Conservation (phyloP, 2,888 invertebrate genomes). For the Xanthorhoe spadicearia region DNA sequence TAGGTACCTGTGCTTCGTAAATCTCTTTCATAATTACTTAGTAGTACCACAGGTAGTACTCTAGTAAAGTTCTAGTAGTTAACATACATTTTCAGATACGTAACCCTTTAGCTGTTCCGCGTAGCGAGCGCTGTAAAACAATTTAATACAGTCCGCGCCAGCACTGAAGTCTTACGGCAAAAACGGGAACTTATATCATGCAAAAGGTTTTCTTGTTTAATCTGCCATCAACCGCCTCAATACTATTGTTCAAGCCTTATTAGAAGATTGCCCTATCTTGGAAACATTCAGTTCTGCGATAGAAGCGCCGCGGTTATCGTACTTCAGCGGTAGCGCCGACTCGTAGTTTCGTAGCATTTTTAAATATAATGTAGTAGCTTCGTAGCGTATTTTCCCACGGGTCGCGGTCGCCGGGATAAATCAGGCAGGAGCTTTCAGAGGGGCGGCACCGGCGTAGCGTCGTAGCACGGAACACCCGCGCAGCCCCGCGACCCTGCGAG, state of each 20-base stretch:
- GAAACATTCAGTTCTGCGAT: too few species aligned
- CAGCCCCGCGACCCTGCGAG: slow-evolving; percentile 71
- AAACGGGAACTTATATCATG: too few species aligned
- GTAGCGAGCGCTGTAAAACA: not conserved
- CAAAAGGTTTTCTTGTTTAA: too few species aligned
- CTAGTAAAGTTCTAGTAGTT: too few species aligned
- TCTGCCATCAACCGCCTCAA: too few species aligned
- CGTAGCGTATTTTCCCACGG: slow-evolving; percentile 46
- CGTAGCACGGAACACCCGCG: slow-evolving; percentile 72
- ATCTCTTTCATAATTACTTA: not conserved
- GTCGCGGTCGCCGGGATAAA: slow-evolving; percentile 54
- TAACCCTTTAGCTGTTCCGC: not conserved
- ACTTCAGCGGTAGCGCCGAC: too few species aligned
- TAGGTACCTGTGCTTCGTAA: not conserved
- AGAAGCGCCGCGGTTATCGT: too few species aligned
- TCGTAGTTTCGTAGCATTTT: not conserved
- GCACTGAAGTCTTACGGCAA: too few species aligned
- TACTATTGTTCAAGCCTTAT: too few species aligned
- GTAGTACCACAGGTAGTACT: too few species aligned
- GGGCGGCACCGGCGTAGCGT: slow-evolving; percentile 72
- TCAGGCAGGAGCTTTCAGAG: slow-evolving; percentile 65
- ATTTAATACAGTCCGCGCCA: too few species aligned
- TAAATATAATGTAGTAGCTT: not conserved
- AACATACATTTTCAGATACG: not conserved
- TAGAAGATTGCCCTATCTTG: too few species aligned